Evolutionary conservation across 1,140 invertebrate species (phyloP), one percentile per base, ranked within the genome.

Genomic region (Leptopilina clavipes): DNA sequence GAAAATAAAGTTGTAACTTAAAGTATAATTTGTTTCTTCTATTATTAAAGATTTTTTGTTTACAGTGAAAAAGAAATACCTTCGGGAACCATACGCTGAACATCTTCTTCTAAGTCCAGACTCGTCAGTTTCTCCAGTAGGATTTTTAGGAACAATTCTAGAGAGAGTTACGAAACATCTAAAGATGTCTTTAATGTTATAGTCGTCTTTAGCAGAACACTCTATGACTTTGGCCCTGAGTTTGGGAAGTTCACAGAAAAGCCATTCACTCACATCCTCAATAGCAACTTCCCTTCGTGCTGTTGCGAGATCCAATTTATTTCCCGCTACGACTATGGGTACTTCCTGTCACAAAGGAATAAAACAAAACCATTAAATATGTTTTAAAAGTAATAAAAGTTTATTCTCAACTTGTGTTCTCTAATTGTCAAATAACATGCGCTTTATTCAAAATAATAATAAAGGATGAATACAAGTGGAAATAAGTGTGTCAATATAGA

Each of bases 271-370:
- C 2, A 95, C 95, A 83, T 96, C 95, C 85, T 96, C 95, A 73
- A 94, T 92, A 22, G 92, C 90, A 54, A 95, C 93, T 88, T 94
- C 93, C 70, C 94, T 88, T 79, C 93, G 92, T 40, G 91, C 91
- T 74, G 90, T 85, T 11, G 93, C 93, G 43, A 96, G 85, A 85
- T 97, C 96, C 22, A 93, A 89, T 89, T 97, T 97, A 89, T 97
- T 97, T 14, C 96, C 96, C 3, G 95, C 95, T 71, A 97, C 93
- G 18, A 97, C 95, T 82, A 96, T 96, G 6, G 96, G 96, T 73
- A 97, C 93, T 78, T 96, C 95, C 91, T 96, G 91, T 70, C 10
- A 40, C 48, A 75, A 18, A 40, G 59, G 40, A 45, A 18, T 71
- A 3, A 65, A 18, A 71, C 37, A 40, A 71, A 37, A 75, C 17